Conservation (phyloP, 2,113 vertebrate species). For the Erythrolamprus reginae region DNA sequence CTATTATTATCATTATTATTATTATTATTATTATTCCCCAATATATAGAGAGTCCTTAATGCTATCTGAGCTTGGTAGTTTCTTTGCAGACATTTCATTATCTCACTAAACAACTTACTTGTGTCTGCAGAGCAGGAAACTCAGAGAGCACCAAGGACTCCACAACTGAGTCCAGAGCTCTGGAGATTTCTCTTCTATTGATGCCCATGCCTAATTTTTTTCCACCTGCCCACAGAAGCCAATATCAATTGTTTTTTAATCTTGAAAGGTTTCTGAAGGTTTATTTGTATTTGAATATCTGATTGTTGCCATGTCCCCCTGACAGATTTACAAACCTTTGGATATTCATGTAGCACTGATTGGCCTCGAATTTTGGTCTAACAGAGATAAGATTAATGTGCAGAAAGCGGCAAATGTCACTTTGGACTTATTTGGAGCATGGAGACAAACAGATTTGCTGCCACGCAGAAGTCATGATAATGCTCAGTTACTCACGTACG, state of each 20-base stretch:
- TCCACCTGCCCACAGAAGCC: background rate
- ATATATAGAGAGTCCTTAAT: background rate
- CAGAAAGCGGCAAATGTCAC: conserved; percentile 59
- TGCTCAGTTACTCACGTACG: conserved; percentile 87
- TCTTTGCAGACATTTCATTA: background rate
- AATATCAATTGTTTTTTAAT: background rate
- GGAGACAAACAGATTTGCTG: conserved; percentile 67
- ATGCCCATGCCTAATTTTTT: background rate
- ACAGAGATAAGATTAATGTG: conserved; percentile 75
- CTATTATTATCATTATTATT: too few relatives aligned
- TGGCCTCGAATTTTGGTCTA: conserved; percentile 84
- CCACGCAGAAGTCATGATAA: conserved; percentile 77
- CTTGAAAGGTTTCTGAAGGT: background rate
- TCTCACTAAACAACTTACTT: background rate
- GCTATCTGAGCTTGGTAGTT: background rate
- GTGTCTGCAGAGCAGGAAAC: background rate
- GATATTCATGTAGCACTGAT: conserved; percentile 77
- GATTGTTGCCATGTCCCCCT: background rate
- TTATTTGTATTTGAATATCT: accelerated
- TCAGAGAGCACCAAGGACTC: background rate
- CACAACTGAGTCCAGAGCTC: background rate
- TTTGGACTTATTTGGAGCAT: conserved; percentile 74
- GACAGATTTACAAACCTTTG: conserved; percentile 78
- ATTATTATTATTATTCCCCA: background rate
- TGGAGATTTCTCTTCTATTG: background rate